phyloP scores from a whole-genome alignment of 2,797 vertebrate species.

The Xenentodon cancila region DNA sequence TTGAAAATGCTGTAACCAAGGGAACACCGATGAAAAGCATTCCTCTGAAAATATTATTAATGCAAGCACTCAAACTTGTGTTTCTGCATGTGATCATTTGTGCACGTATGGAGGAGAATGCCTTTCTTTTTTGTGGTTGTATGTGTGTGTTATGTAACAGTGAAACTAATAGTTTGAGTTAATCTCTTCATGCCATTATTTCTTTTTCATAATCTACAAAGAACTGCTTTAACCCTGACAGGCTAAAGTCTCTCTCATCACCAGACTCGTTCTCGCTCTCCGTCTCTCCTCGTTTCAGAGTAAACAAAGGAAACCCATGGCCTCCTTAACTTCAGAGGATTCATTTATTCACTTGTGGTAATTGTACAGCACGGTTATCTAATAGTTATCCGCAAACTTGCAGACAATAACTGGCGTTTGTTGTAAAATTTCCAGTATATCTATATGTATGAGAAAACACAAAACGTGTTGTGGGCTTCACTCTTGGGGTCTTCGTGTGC shows the following conservation, averaged over 20 bases:
- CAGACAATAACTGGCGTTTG: background rate
- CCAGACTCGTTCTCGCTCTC: slow-evolving; percentile 27
- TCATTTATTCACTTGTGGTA: slow-evolving; percentile 59
- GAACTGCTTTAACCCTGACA: slow-evolving; percentile 44
- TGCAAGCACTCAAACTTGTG: background rate
- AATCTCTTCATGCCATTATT: slow-evolving; percentile 53
- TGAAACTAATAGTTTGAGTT: slow-evolving; percentile 19
- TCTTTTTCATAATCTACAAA: slow-evolving; percentile 59
- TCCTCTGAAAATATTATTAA: slow-evolving; percentile 1
- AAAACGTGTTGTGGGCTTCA: no score
- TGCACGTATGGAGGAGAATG: background rate
- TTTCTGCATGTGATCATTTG: background rate
- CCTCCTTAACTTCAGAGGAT: slow-evolving; percentile 52
- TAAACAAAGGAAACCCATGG: slow-evolving; percentile 59
- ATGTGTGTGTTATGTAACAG: slow-evolving; percentile 39
- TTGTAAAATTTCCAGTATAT: no score
- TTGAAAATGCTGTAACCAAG: slow-evolving; percentile 11
- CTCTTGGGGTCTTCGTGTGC: background rate
- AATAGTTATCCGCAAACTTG: slow-evolving; percentile 12
- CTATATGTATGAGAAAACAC: no score
- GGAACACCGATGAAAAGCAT: slow-evolving; percentile 5
- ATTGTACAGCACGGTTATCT: slow-evolving; percentile 51
- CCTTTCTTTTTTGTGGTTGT: slow-evolving; percentile 7
- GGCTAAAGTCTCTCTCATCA: slow-evolving; percentile 37
- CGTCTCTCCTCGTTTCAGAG: slow-evolving; percentile 39